A percentile compares a stretch with the other conserved stretches of the same genome.
Conservation (phyloP, 2,888 invertebrate species). For the Nomada goodeniana region DNA sequence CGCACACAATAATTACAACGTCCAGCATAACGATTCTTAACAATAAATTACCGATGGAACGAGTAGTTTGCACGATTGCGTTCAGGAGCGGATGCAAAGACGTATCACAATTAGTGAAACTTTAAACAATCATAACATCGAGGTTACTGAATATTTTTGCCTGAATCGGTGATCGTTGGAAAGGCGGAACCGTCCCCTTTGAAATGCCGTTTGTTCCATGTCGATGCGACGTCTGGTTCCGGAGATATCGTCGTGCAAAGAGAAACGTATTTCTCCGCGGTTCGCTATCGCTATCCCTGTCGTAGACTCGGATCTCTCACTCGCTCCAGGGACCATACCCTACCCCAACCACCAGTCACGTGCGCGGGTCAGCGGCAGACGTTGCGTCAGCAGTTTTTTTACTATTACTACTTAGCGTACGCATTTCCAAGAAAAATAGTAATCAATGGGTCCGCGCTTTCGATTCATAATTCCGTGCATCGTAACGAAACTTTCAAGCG, state of each 20-base stretch:
- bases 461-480: neutral
- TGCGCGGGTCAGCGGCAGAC: neutral
- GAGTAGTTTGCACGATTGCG: neutral
- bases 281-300: neutral
- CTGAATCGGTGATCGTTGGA: neutral
- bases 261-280: neutral
- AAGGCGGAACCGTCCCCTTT: neutral
- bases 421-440: conserved; percentile 3
- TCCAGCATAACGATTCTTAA: neutral
- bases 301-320: neutral
- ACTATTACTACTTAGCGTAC: neutral
- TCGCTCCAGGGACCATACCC: neutral
- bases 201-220: neutral
- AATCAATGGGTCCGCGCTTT: neutral
- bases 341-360: neutral
- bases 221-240: neutral
- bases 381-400: neutral
- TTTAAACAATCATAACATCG: neutral
- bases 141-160: neutral
- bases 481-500: neutral
- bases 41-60: neutral
- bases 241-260: conserved; percentile 1
- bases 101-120: neutral
- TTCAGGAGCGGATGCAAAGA: neutral
- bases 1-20: neutral